These are phyloP conservation scores for Paedocypris sp. DNA, from an alignment of 2,113 vertebrate species.

Conservation along the genomic window DNA sequence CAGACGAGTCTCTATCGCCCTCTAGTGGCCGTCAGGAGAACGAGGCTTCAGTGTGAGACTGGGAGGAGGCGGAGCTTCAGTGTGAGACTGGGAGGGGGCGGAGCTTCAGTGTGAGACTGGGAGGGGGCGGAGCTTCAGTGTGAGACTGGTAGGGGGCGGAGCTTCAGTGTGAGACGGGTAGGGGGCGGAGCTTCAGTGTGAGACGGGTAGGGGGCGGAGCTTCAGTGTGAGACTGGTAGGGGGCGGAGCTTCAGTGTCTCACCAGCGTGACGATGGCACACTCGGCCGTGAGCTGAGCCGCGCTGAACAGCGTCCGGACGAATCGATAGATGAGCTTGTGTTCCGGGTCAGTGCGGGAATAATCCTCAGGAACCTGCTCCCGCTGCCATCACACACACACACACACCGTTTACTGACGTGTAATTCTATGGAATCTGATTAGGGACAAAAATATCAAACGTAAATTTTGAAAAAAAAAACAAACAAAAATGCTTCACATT, in stretches of 20 bases:
- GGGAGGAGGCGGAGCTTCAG: background rate
- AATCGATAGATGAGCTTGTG: conserved; percentile 99
- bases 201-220: background rate
- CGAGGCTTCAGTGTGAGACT: background rate
- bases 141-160: background rate
- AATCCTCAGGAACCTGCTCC: conserved; percentile 88
- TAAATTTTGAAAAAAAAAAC: no score
- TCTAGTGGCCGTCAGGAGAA: conserved; percentile 62
- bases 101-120: background rate
- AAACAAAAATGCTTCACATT: no score
- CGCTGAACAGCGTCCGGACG: conserved; percentile 93
- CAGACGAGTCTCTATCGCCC: conserved; percentile 62
- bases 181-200: background rate
- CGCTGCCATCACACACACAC: conserved; percentile 62
- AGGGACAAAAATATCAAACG: no score
- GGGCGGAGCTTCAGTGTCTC: conserved; percentile 46
- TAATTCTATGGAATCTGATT: no score
- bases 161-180: background rate
- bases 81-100: background rate
- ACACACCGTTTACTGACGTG: no score
- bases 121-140: background rate
- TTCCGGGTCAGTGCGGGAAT: conserved; percentile 85
- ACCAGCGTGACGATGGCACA: conserved; percentile 98
- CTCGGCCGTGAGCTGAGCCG: conserved; percentile 95
- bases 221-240: conserved; percentile 6